Percentiles rank a stretch among this genome's conserved stretches.
Evolutionary conservation across 1,140 invertebrate genomes (phyloP).

Genomic region (Macrobrachium rosenbergii): DNA sequence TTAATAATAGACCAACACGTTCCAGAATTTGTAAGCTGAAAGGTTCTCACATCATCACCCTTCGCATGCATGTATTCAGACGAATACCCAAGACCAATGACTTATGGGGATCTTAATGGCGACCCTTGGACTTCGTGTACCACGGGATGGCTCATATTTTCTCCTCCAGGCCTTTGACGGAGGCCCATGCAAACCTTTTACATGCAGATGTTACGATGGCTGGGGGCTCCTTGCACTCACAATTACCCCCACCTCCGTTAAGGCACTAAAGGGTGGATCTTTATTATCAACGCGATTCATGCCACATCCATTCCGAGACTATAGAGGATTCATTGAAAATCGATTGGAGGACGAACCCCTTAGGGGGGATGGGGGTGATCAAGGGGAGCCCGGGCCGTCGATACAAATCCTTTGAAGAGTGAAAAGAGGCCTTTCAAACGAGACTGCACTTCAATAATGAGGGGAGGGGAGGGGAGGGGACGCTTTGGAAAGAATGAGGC

Average conservation of each 20-base stretch:
- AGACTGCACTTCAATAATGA: too few relatives aligned
- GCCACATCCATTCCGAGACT: too few relatives aligned
- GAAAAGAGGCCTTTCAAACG: too few relatives aligned
- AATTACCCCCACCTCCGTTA: conserved; percentile 3
- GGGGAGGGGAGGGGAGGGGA: too few relatives aligned
- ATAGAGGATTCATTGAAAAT: too few relatives aligned
- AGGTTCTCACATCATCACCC: conserved; percentile 12
- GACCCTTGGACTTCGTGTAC: conserved; percentile 18
- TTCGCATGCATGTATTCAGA: background rate
- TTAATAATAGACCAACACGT: conserved; percentile 36
- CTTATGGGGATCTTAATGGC: conserved; percentile 26
- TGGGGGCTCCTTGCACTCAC: background rate
- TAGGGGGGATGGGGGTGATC: too few relatives aligned
- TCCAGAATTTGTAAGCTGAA: conserved; percentile 25
- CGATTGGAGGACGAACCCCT: too few relatives aligned
- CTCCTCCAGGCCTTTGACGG: conserved; percentile 23
- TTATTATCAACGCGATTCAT: conserved; percentile 1
- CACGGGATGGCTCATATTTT: conserved; percentile 23
- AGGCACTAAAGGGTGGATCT: background rate
- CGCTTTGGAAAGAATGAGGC: too few relatives aligned
- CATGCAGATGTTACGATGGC: conserved; percentile 29
- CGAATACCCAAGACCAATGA: conserved; percentile 2
- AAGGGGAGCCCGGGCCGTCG: too few relatives aligned
- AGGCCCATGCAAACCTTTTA: conserved; percentile 4
- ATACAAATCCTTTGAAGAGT: too few relatives aligned